Base-by-base conservation (phyloP, 2,888 invertebrate species). In the Shargacucullia verbasci region DNA sequence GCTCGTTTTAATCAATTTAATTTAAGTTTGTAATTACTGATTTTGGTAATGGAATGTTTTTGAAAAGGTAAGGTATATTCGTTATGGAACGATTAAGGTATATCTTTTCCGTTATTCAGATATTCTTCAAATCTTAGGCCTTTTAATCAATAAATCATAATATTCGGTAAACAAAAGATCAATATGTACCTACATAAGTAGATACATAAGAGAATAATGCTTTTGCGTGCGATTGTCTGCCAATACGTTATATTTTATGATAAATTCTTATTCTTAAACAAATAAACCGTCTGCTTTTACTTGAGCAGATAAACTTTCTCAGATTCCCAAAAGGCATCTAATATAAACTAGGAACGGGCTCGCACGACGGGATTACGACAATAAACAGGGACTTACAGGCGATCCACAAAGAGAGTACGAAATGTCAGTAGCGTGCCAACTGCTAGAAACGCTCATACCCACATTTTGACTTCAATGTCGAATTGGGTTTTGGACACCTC, bases 391-490 rank as follows among this genome's bases (percentile, higher is more conserved):
- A 83, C 78, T 85, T 84, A 84, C 67, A 69, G 69, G 57, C 52
- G 65, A 81, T 77, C 70, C 78, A 76, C 75, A 82, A 83, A 86
- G 82, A 82, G 79, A 84, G 77, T 81, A 78, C 65, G 66, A 77
- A 85, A 85, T 81, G 81, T 83, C 82, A 83, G 76, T 71, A 69
- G 78, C 76, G 82, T 87, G 84, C 85, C 85, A 87, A 86, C 81
- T 83, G 74, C 73, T 78, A 78, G 75, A 82, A 76, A 78, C 69
- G 76, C 71, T 74, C 79, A 81, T 72, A 79, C n/a, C n/a, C n/a
- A n/a, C 76, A 82, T 81, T 77, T 77, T 77, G 64, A 70, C 69
- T 73, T 62, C 43, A 52, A 59, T 62, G 27, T 14, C 29, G 47
- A 40, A 64, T 57, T 46, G n/a, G 11, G 13, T 25, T 0, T 9